Evolutionary conservation across 2,797 vertebrate species (phyloP), one percentile per base, ranked within the genome.

Genomic region (Xiphorhynchus erythropygius): DNA sequence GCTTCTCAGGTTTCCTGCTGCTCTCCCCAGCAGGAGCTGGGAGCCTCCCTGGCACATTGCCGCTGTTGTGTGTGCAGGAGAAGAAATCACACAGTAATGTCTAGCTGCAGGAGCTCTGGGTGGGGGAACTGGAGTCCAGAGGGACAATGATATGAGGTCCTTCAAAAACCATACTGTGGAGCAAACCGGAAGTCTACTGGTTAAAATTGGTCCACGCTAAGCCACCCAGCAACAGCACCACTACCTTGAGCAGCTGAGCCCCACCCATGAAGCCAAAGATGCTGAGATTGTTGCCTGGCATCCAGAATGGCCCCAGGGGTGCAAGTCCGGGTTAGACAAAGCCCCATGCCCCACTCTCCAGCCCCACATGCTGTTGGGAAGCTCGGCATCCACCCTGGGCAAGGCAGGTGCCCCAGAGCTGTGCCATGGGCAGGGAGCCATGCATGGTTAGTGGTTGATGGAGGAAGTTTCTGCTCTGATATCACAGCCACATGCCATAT

Each of bases 1-100:
- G 33, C n/a, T 94, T 56, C 86, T 94, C 73, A 55, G 52, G 44
- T 93, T 96, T 94, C 84, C 90, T 84, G 44, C 59, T 82, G 46
- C 74, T 78, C 78, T 41, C 21, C 27, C 30, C 42, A 42, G 59
- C 30, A 16, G 1, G 27, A 60, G n/a, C 71, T 91, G 64, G 44
- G 44, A 46, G 56, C 56, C 56, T 77, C 64, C 19, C 86, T 86
- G 77, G 56, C 87, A 57, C 0, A 1, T 30, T 81, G 88, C 74
- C 13, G 2, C 60, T 41, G 76, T 5, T 53, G 21, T 33, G 8
- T 65, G 68, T 3, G 4, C n/a, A 49, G 32, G 17, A 59, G 32
- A 49, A 75, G 62, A 57, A 25, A n/a, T 46, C 8, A 0, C 68
- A 39, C 1, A 0, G 13, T 30, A 28, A 15, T n/a, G 27, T 32